Percentiles rank a stretch among this genome's conserved stretches.
Conservation (phyloP, 2,113 vertebrate species). For the Megaceryle torquata region DNA sequence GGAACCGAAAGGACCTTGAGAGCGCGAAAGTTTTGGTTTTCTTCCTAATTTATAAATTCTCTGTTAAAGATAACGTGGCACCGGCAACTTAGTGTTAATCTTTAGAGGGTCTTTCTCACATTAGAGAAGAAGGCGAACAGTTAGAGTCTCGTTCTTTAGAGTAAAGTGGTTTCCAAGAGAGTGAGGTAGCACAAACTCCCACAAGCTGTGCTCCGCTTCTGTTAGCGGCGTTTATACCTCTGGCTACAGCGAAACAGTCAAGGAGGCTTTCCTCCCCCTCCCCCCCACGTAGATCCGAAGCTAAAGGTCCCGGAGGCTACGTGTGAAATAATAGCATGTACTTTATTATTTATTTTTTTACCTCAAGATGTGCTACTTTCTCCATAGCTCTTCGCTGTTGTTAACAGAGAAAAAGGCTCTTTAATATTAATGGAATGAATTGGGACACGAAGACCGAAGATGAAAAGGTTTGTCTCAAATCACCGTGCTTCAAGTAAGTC, state of each 20-base stretch:
- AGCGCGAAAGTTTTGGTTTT: background rate
- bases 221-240: background rate
- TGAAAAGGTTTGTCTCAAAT: background rate
- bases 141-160: background rate
- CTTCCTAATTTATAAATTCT: background rate
- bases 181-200: background rate
- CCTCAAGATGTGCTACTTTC: background rate
- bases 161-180: background rate
- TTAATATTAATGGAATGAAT: background rate
- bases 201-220: rapidly evolving
- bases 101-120: background rate
- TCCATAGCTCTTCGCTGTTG: background rate
- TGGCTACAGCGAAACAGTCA: background rate
- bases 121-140: background rate
- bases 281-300: background rate
- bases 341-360: background rate
- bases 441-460: background rate
- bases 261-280: background rate
- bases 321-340: background rate
- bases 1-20: background rate
- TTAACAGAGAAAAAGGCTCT: background rate
- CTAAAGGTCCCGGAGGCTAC: background rate
- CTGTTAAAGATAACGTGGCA: background rate
- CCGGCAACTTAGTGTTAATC: background rate
- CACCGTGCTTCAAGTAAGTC: background rate